These are phyloP conservation scores for Pelvicachromis taeniatus DNA, from an alignment of 2,113 vertebrate species.

Conservation along the genomic window DNA sequence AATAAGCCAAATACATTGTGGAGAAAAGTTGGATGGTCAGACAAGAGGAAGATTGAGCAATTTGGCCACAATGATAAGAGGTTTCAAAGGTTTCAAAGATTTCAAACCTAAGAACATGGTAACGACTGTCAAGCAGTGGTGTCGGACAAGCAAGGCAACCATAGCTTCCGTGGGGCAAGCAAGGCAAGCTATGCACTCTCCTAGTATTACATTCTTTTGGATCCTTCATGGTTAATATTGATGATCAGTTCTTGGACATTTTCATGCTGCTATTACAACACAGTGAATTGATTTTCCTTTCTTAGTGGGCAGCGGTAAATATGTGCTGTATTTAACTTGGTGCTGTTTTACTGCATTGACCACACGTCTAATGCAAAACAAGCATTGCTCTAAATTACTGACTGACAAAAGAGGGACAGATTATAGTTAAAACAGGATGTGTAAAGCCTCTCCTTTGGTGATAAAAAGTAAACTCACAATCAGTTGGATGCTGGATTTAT, in stretches of 20 bases:
- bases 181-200: too few relatives aligned
- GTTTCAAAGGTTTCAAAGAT: too few relatives aligned
- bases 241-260: background rate
- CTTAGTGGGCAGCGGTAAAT: background rate
- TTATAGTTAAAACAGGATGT: background rate
- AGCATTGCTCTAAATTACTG: constrained; percentile 3
- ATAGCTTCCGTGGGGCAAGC: too few relatives aligned
- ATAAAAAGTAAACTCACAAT: constrained; percentile 14
- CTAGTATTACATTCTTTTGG: background rate
- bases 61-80: too few relatives aligned
- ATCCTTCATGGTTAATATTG: background rate
- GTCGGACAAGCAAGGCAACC: too few relatives aligned
- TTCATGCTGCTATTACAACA: background rate
- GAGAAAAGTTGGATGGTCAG: too few relatives aligned
- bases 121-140: too few relatives aligned
- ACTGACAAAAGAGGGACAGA: background rate
- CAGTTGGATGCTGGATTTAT: constrained; percentile 26
- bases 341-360: constrained; percentile 5
- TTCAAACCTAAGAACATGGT: too few relatives aligned
- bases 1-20: too few relatives aligned
- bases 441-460: background rate
- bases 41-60: too few relatives aligned
- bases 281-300: background rate
- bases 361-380: background rate
- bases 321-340: background rate